These are phyloP conservation scores for Chionomys nivalis DNA, from an alignment of 2,113 vertebrate species.

Conservation along the genomic window DNA sequence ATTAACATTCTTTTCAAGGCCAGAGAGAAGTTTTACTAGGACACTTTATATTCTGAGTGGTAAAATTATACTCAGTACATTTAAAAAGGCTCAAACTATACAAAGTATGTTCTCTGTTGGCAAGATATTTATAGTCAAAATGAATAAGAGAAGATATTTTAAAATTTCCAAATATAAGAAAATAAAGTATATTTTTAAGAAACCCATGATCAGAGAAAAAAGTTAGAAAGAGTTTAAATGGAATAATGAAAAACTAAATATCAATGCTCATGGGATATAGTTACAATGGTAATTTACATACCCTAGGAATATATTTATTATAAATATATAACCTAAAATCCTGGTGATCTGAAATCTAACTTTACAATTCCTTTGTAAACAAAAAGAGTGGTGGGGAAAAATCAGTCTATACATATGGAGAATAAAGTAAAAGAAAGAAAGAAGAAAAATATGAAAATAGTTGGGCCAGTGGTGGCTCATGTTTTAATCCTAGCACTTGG, in stretches of 20 bases:
- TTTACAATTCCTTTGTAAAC: background rate
- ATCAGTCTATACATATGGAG: background rate
- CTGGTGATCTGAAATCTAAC: background rate
- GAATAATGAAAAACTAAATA: background rate
- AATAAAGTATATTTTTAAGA: background rate
- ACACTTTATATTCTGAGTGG: background rate
- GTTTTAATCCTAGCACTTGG: background rate
- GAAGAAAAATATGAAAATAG: background rate
- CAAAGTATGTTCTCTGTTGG: constrained; percentile 18
- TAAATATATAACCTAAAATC: background rate
- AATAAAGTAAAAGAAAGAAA: background rate
- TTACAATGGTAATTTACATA: background rate
- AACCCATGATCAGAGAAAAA: background rate
- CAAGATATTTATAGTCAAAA: constrained; percentile 43
- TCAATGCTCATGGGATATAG: background rate
- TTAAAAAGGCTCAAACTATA: constrained; percentile 32
- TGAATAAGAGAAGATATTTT: constrained; percentile 45
- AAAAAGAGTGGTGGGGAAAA: background rate
- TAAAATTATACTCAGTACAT: constrained; percentile 30
- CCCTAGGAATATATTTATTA: background rate
- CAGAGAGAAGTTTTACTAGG: constrained; percentile 24
- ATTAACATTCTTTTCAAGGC: background rate
- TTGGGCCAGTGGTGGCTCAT: background rate
- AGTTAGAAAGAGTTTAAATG: background rate
- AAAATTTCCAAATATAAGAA: constrained; percentile 17